Evolutionary conservation across 2,888 invertebrate species (phyloP).

Genomic region (Ctena decussata): DNA sequence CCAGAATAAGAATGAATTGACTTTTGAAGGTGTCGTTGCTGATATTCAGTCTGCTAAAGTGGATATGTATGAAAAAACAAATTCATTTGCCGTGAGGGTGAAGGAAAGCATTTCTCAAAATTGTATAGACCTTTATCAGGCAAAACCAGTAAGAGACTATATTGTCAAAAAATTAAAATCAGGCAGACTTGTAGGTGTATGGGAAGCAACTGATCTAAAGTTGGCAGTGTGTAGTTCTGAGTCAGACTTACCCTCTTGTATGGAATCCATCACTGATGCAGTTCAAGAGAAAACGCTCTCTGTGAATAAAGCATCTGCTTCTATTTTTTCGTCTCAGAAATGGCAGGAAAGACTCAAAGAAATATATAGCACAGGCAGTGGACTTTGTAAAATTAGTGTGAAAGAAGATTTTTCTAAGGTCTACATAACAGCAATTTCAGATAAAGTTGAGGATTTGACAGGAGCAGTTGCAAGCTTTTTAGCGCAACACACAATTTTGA

Average conservation of each 20-base stretch:
- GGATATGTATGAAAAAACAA: not conserved
- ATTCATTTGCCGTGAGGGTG: not conserved
- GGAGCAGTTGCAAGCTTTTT: not conserved
- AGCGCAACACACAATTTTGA: not conserved
- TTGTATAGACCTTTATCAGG: not conserved
- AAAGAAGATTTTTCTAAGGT: not conserved
- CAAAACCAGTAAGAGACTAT: slow-evolving; percentile 24
- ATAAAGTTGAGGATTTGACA: not conserved
- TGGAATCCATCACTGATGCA: not conserved
- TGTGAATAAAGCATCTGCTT: not conserved
- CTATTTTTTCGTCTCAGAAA: slow-evolving; percentile 8
- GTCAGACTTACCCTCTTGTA: not conserved
- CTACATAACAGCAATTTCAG: not conserved
- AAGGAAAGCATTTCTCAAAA: not conserved
- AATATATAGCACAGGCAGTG: slow-evolving; percentile 1
- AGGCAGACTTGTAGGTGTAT: slow-evolving; percentile 30
- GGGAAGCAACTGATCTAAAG: slow-evolving; percentile 31
- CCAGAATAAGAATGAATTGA: not conserved
- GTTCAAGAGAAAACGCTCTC: not conserved
- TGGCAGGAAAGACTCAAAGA: slow-evolving; percentile 33
- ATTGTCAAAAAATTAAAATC: slow-evolving; percentile 42
- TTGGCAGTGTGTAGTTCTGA: slow-evolving; percentile 13
- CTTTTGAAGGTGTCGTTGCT: not conserved
- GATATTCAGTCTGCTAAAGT: not conserved
- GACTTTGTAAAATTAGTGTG: not conserved